Evolutionary conservation across 1,140 invertebrate genomes (phyloP), one percentile per base, ranked within the genome.

Genomic region (Conus betulinus): DNA sequence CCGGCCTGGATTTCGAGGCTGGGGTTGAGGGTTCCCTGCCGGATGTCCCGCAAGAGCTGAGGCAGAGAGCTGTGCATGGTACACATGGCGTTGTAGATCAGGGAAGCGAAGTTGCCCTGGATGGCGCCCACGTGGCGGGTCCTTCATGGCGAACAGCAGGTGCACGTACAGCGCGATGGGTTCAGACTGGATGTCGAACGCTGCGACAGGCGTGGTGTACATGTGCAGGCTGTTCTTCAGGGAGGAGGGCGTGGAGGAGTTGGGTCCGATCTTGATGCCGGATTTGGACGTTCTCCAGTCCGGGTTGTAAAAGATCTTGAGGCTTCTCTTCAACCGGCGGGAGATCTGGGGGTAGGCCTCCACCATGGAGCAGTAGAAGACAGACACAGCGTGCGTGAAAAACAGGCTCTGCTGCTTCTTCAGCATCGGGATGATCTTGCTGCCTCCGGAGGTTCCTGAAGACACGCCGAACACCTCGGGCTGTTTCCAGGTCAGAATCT

Each of bases 71-170:
- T 51, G 84, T 94, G 92, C 13, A 95, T 78, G 3, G 91, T 88
- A n/a, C 79, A 76, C 74, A 95, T 92, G 23, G 93, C 92, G 60
- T 93, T 91, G 89, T 94, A 93, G 4, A 95, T 87, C 17, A 94
- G 88, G 52, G 95, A 95, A n/a, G 94, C 91, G 91, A 95, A 95
- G 88, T 95, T 95, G 3, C 94, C 95, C 78, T 95, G 94, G 23
- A 95, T 89, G 88, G 92, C 92, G 11, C 94, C 95, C 17, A 95
- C 79, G 83, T 94, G 91, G 51, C 88, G 91, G 91, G 86, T 95
- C 94, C 84, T 91, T 92, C 55, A 95, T 81, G 57, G 91, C 94
- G 92, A 95, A 95, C 60, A 95, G 87, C 15, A 95, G 90, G 89
- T 95, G 94, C 4, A 95, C 74, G 90, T 95, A 95, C 13, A 94